Percentiles rank a stretch among this genome's conserved stretches.
phyloP scores from a whole-genome alignment of 2,113 vertebrate genomes.

The Himantopus leucocephalus region DNA sequence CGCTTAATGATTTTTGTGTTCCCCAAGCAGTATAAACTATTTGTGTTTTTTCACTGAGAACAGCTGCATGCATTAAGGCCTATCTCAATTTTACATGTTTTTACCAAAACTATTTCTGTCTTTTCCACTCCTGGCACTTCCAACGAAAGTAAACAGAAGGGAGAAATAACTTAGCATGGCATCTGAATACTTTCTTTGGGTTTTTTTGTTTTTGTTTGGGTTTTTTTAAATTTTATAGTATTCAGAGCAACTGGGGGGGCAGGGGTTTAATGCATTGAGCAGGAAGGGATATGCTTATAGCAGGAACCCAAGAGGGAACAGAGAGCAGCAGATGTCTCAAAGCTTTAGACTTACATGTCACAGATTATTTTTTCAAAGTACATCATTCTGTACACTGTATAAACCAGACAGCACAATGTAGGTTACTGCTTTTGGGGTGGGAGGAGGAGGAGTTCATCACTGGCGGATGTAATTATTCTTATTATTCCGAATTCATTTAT shows the following conservation, averaged over 20 bases:
- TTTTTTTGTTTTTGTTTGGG: neutral
- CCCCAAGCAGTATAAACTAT: neutral
- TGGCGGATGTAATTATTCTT: neutral
- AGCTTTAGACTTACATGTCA: neutral
- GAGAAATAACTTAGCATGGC: neutral
- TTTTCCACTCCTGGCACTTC: neutral
- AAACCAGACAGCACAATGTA: neutral
- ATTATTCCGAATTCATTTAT: neutral
- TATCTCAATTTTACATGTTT: neutral
- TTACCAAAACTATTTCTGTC: neutral
- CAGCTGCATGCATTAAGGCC: neutral
- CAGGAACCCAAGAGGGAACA: neutral
- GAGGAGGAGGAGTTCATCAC: neutral
- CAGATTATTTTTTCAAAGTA: neutral
- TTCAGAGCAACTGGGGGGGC: neutral
- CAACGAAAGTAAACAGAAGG: neutral
- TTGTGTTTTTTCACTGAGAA: neutral
- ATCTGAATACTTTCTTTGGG: neutral
- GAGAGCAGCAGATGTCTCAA: neutral
- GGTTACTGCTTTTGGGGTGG: neutral
- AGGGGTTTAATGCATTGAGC: neutral
- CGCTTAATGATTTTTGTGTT: neutral
- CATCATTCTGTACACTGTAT: accelerated
- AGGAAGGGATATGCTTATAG: neutral
- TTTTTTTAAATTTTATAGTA: neutral